Conservation (phyloP, 1,140 invertebrate genomes). For the Heterodera carotae region DNA sequence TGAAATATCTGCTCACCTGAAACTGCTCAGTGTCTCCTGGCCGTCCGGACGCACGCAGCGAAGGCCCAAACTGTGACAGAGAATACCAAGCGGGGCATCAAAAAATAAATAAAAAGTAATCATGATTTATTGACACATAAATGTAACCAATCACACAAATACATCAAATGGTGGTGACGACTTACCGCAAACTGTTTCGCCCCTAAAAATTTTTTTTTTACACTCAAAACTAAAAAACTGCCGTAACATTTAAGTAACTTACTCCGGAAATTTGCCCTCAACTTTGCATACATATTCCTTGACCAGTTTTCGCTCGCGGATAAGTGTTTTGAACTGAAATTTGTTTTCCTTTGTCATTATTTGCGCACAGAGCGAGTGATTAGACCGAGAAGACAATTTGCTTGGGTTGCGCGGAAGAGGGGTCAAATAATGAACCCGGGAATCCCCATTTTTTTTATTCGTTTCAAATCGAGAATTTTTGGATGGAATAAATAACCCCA, state of each 20-base stretch:
- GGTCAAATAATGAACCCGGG: too few species aligned
- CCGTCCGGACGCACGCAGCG: slow-evolving; percentile 78
- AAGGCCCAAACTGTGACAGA: slow-evolving; percentile 92
- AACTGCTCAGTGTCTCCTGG: slow-evolving; percentile 81
- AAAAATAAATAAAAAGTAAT: too few species aligned
- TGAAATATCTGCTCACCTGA: slow-evolving; percentile 72
- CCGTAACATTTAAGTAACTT: too few species aligned
- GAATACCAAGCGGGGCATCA: slow-evolving; percentile 84
- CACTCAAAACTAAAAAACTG: slow-evolving; percentile 8
- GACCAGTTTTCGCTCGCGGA: slow-evolving; percentile 66
- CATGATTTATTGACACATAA: too few species aligned
- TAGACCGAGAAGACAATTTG: too few species aligned
- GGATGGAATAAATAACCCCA: too few species aligned
- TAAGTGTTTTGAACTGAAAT: slow-evolving; percentile 77
- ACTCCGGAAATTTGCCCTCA: slow-evolving; percentile 93
- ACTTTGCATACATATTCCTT: slow-evolving; percentile 97
- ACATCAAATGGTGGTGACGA: too few species aligned
- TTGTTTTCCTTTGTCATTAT: background rate
- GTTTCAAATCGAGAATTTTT: too few species aligned
- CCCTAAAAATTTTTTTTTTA: slow-evolving; percentile 70
- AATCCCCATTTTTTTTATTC: too few species aligned
- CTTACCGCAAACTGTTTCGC: slow-evolving; percentile 74
- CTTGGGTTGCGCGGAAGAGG: too few species aligned
- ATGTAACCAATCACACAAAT: too few species aligned
- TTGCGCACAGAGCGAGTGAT: too few species aligned